Evolutionary conservation across 2,797 vertebrate genomes (phyloP), one percentile per base, ranked within the genome.

Genomic region (Antrozous pallidus): DNA sequence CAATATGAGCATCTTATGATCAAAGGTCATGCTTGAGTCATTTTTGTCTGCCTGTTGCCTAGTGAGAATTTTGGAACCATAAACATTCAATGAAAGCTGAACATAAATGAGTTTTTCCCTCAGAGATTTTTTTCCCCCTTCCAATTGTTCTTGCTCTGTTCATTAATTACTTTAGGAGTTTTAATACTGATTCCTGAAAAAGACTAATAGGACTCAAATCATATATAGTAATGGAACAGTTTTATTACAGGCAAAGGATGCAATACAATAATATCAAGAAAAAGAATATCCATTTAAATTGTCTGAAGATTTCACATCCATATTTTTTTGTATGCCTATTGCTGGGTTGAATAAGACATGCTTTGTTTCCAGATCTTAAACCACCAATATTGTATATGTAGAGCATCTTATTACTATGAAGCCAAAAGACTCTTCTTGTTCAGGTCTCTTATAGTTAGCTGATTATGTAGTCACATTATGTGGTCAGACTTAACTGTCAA

Each of bases 141-240:
- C 56, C 22, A 63, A 54, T 74, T 33, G 11, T 84, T 4, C 45
- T 47, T 65, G 45, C 45, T 90, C 58, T 70, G 38, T 51, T 69
- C 75, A 78, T 95, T 95, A 94, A 94, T 96, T 95, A 94, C 45
- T 12, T 92, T 70, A 96, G 92, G 70, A 88, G 58, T 89, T 91
- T 65, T 61, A 67, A 86, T 87, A 56, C 65, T 85, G 70, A 94
- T 79, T 92, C 70, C 90, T 94, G 51, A 65, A 93, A 93, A 86
- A 13, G 13, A 54, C 42, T 84, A 74, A 74, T 28, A 94, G 56
- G 47, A 85, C 22, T 74, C 82, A 49, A 71, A 56, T 94, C 18
- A 24, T 36, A 78, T 85, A 65, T 85, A 78, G 33, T 67, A 28
- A 45, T 80, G 65, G 42, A 88, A 58, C 20, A 82, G 63, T 70